These are phyloP conservation scores for Nansenia antarctica DNA, from an alignment of 2,113 vertebrate genomes.

Conservation along the genomic window DNA sequence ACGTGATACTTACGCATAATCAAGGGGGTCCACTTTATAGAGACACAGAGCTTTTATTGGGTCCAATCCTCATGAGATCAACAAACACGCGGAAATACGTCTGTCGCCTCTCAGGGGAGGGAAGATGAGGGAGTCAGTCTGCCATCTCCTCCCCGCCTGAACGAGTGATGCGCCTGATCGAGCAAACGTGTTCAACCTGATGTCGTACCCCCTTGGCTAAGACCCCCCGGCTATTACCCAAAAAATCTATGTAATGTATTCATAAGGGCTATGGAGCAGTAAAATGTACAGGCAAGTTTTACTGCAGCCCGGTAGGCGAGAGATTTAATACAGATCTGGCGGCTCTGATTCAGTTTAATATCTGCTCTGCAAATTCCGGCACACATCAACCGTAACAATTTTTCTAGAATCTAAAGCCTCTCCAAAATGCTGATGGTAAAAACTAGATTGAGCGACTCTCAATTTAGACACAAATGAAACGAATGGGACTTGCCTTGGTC, in stretches of 20 bases:
- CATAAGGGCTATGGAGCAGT: not conserved
- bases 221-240: not conserved
- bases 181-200: conserved; percentile 16
- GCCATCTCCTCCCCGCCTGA: conserved; percentile 21
- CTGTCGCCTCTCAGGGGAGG: conserved; percentile 21
- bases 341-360: conserved; percentile 26
- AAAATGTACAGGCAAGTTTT: conserved; percentile 6
- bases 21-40: conserved; percentile 6
- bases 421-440: not conserved
- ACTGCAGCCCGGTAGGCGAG: conserved; percentile 4
- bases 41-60: conserved; percentile 1
- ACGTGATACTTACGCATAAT: conserved; percentile 23
- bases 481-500: conserved; percentile 11
- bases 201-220: conserved; percentile 2
- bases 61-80: conserved; percentile 16
- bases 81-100: conserved; percentile 1
- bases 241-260: conserved; percentile 24
- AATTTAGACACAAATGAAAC: conserved; percentile 11
- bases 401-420: conserved; percentile 12
- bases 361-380: conserved; percentile 16
- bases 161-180: conserved; percentile 29
- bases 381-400: conserved; percentile 9
- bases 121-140: conserved; percentile 7
- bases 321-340: conserved; percentile 36
- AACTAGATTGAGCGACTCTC: not conserved